Evolutionary conservation across 2,888 invertebrate species (phyloP), one percentile per base, ranked within the genome.

Genomic region (Anagyrus pseudococci): DNA sequence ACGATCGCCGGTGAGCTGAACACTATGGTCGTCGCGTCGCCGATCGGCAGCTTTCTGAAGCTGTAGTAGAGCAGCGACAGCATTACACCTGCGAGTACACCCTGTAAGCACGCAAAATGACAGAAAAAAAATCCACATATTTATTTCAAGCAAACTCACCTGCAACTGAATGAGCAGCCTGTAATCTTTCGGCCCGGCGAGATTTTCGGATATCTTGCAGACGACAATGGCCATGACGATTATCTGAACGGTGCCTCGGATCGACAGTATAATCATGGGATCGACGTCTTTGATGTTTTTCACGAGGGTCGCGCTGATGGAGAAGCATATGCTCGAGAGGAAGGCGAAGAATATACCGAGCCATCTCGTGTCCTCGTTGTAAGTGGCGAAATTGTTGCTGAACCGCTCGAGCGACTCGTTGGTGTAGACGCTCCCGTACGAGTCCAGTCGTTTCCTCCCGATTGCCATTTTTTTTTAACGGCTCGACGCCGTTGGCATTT

Each of bases 21-120:
- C 67, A 83, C 83, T 40, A 83, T 83, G 2, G 83, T 82, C 2
- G 83, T 82, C n/a, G 83, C 83, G 72, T 83, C 83, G 8, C 83
- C 83, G 47, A 83, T 68, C n/a, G 83, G 83, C 59, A 83, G 72
- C 49, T 80, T 78, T 49, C 83, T 73, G 68, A 83, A 83, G 52
- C 83, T 82, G 65, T 81, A 82, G 71, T 83, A 83, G 40, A 83
- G 71, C 22, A 83, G 70, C 1, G 81, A 80, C 17, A 83, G 69
- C 0, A 82, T 83, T 55, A 80, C 72, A 44, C 83, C 83, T 8
- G 83, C 83, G 13, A 83, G 81, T 25, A 82, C 43, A 23, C 83
- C 83, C 82, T 83, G 68, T n/a, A n/a, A 44, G 69, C 71, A 29
- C 52, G 13, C 17, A 40, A 44, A 57, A 26, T 41, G 40, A n/a